Conservation (phyloP, 2,888 invertebrate genomes). For the Nezara viridula region DNA sequence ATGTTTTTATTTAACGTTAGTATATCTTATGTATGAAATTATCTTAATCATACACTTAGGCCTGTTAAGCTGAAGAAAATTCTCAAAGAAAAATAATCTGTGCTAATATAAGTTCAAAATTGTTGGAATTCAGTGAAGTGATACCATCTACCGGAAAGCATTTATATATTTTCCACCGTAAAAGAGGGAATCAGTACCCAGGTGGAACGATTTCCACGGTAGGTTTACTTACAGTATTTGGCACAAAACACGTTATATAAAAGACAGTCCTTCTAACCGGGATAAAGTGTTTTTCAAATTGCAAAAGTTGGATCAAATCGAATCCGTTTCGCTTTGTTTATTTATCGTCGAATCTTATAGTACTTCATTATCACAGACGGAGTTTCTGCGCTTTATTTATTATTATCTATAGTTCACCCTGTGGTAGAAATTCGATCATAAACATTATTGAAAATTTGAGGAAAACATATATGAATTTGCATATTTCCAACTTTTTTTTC, state of each 20-base stretch:
- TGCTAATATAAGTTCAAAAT: background rate
- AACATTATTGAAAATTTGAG: no score
- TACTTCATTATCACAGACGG: background rate
- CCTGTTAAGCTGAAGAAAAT: no score
- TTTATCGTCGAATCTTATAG: background rate
- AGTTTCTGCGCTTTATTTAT: background rate
- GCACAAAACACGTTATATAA: background rate
- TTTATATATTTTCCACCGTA: background rate
- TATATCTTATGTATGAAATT: no score
- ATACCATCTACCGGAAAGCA: background rate
- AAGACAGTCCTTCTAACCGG: background rate
- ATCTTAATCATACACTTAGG: no score
- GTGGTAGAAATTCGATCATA: no score
- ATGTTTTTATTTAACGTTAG: no score
- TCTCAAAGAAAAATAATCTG: background rate
- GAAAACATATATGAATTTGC: no score
- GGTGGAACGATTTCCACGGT: conserved; percentile 9
- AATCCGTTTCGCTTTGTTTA: background rate
- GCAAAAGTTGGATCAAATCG: background rate
- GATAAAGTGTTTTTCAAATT: conserved; percentile 36
- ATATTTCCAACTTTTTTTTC: no score
- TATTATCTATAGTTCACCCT: no score
- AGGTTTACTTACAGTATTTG: conserved; percentile 8
- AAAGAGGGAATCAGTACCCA: background rate
- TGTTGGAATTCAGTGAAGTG: background rate